These are phyloP conservation scores for Pyrochroa serraticornis DNA, from an alignment of 2,888 invertebrate species.

Conservation along the genomic window DNA sequence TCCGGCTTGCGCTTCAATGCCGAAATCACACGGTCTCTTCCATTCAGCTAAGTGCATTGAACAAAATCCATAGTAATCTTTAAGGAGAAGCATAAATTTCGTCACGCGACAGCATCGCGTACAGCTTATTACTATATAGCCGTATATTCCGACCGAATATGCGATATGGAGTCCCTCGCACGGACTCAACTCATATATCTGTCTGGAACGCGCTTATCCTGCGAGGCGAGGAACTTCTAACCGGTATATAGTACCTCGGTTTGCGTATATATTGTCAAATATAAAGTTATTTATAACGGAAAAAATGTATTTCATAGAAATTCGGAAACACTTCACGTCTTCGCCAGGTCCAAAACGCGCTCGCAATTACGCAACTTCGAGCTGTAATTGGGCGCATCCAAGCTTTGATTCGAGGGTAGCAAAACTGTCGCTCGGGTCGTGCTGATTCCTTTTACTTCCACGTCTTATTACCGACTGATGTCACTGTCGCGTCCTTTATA, in stretches of 20 bases:
- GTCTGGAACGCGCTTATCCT: constrained; percentile 44
- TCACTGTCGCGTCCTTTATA: constrained; percentile 24
- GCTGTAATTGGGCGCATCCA: too few relatives aligned
- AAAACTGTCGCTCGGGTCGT: too few relatives aligned
- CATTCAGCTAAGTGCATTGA: too few relatives aligned
- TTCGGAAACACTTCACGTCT: background rate
- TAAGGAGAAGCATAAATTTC: constrained; percentile 29
- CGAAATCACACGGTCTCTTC: too few relatives aligned
- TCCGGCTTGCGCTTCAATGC: too few relatives aligned
- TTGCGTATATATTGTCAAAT: constrained; percentile 33
- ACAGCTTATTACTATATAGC: constrained; percentile 43
- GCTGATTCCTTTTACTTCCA: too few relatives aligned
- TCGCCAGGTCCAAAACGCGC: background rate
- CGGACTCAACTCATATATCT: constrained; percentile 48
- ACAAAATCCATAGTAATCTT: constrained; percentile 2
- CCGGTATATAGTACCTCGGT: constrained; percentile 40
- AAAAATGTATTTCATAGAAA: constrained; percentile 17
- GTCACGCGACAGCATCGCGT: constrained; percentile 43
- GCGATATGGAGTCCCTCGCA: constrained; percentile 42
- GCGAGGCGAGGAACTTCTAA: constrained; percentile 43
- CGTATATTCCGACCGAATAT: constrained; percentile 43
- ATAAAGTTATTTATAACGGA: constrained; percentile 30
- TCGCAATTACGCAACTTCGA: constrained; percentile 2
- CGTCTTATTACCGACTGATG: constrained; percentile 15
- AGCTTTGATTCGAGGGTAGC: too few relatives aligned